Conservation (phyloP, 2,797 vertebrate species). For the Enteromius trimaculatus region DNA sequence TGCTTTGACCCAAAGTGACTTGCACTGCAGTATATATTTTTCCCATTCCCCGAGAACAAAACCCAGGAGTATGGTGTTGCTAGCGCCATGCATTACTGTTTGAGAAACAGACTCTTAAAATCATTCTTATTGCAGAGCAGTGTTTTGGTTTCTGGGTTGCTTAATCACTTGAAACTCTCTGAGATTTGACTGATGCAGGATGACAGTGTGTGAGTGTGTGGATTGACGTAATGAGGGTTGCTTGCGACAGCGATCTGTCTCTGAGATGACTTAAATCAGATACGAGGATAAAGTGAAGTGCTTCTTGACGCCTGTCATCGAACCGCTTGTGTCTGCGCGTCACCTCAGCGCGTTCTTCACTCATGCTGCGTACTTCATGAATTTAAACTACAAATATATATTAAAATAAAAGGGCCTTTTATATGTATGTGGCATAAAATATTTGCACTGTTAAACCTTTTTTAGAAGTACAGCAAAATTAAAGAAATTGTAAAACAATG, state of each 20-base stretch:
- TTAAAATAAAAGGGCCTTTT: not conserved
- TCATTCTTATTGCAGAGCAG: not conserved
- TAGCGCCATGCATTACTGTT: not conserved
- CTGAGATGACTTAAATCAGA: constrained; percentile 1
- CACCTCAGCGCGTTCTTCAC: not conserved
- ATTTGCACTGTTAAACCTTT: not conserved
- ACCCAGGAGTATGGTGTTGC: not conserved
- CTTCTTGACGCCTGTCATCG: constrained; percentile 10
- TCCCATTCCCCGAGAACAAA: not conserved
- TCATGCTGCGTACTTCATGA: not conserved
- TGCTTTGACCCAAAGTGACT: not conserved
- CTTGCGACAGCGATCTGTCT: constrained; percentile 27
- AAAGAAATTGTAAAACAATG: not conserved
- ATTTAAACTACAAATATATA: not conserved
- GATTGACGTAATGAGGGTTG: constrained; percentile 32
- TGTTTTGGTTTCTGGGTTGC: not conserved
- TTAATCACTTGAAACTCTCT: not conserved
- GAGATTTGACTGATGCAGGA: not conserved
- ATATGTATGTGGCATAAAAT: not conserved
- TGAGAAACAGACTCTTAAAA: not conserved
- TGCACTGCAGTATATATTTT: not conserved
- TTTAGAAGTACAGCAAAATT: not conserved
- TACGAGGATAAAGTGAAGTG: not conserved
- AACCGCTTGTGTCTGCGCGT: constrained; percentile 3
- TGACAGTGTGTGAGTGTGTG: constrained; percentile 4